These are phyloP conservation scores for Onthophagus taurus DNA, from an alignment of 1,140 invertebrate genomes.

Conservation along the genomic window DNA sequence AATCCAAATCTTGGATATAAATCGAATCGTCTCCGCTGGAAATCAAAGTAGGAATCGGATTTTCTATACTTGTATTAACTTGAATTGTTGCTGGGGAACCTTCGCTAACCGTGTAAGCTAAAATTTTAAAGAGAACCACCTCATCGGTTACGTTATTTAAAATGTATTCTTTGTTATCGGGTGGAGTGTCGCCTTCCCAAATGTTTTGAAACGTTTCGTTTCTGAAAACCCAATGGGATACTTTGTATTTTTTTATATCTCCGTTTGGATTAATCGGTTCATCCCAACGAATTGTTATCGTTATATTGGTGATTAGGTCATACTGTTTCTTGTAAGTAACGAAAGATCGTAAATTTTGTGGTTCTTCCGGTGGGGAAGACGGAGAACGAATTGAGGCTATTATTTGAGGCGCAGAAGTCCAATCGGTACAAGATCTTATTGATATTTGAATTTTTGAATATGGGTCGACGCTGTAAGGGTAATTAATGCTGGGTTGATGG, in stretches of 20 bases:
- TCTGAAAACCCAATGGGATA: conserved; percentile 54
- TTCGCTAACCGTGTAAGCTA: conserved; percentile 64
- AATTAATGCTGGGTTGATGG: conserved; percentile 38
- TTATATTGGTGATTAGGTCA: conserved; percentile 40
- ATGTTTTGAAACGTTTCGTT: conserved; percentile 25
- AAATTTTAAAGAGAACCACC: conserved; percentile 44
- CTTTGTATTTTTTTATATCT: conserved; percentile 58
- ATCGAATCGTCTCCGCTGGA: conserved; percentile 61
- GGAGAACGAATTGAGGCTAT: conserved; percentile 52
- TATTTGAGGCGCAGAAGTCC: conserved; percentile 61
- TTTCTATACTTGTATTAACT: conserved; percentile 54
- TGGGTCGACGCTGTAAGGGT: conserved; percentile 46
- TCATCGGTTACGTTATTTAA: neutral
- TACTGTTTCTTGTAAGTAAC: conserved; percentile 42
- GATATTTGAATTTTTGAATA: conserved; percentile 59
- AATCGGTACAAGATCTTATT: conserved; percentile 72
- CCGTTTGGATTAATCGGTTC: conserved; percentile 62
- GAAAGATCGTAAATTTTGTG: conserved; percentile 58
- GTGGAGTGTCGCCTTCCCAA: conserved; percentile 27
- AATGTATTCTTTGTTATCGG: conserved; percentile 36
- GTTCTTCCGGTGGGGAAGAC: conserved; percentile 60
- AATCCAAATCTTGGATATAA: conserved; percentile 63
- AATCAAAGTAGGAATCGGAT: conserved; percentile 69
- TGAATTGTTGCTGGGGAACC: conserved; percentile 49
- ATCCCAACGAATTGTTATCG: conserved; percentile 66